Percentiles rank a stretch among this genome's conserved stretches.
Conservation (phyloP, 2,888 invertebrate genomes). For the Abrostola triplasia region DNA sequence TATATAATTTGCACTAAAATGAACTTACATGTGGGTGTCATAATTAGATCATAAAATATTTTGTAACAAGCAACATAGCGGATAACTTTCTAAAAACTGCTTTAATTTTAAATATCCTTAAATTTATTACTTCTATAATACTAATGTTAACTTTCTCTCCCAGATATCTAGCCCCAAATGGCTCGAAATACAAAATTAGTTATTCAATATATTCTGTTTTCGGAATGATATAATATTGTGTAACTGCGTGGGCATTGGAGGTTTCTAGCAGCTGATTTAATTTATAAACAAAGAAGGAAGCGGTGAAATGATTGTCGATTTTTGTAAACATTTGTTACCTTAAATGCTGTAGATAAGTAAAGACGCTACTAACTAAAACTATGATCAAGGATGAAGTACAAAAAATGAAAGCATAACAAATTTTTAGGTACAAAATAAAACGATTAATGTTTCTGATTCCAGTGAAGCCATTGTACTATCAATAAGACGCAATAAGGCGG, state of each 20-base stretch:
- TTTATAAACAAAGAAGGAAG: too few relatives aligned
- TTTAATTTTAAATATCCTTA: constrained; percentile 18
- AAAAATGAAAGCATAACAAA: too few relatives aligned
- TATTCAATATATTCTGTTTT: too few relatives aligned
- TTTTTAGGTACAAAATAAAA: neutral
- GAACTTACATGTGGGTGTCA: neutral
- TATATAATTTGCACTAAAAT: neutral
- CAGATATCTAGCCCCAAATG: neutral
- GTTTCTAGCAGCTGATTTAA: too few relatives aligned
- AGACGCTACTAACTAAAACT: too few relatives aligned
- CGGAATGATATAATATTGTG: too few relatives aligned
- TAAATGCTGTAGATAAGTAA: too few relatives aligned
- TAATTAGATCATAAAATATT: constrained; percentile 6
- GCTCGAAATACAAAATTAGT: neutral
- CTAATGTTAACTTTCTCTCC: constrained; percentile 9
- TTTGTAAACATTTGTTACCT: too few relatives aligned
- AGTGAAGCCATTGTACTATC: constrained; percentile 91
- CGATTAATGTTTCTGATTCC: constrained; percentile 40
- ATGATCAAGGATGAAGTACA: too few relatives aligned
- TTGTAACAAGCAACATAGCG: neutral
- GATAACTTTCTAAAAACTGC: constrained; percentile 31
- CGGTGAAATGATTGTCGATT: too few relatives aligned
- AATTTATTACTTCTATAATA: constrained; percentile 1
- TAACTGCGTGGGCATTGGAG: too few relatives aligned
- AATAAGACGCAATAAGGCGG: constrained; percentile 90